A percentile compares a stretch with the other conserved stretches of the same genome.
phyloP scores from a whole-genome alignment of 2,113 vertebrate genomes.

The Tragelaphus strepsiceros region DNA sequence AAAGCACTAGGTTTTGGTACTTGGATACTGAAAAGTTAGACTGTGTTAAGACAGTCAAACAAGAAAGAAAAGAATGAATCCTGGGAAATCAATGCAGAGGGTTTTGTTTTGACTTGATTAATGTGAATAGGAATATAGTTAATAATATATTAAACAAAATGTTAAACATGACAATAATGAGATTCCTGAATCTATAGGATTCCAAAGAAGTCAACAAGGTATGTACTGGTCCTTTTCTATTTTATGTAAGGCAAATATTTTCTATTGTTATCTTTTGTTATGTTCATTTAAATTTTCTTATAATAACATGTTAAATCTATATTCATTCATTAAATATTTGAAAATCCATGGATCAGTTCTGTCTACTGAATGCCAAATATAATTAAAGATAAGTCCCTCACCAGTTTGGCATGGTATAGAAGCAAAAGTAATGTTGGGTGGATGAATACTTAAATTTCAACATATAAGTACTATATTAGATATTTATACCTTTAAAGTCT shows the following conservation, averaged over 20 bases:
- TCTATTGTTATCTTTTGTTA: neutral
- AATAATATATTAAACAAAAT: neutral
- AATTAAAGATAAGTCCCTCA: neutral
- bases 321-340: neutral
- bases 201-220: neutral
- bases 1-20: neutral
- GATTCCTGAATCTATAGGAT: neutral
- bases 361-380: neutral
- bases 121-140: neutral
- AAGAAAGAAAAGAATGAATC: neutral
- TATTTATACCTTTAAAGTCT: neutral
- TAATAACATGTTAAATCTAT: neutral
- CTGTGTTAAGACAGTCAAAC: neutral
- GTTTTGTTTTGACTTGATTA: neutral
- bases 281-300: neutral
- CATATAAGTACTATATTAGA: neutral
- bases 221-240: neutral
- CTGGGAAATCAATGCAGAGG: neutral
- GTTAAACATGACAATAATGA: neutral
- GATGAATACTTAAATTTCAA: neutral
- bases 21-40: neutral
- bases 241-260: neutral
- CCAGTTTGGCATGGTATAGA: neutral
- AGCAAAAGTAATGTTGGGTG: neutral
- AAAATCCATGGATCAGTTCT: neutral